phyloP scores from a whole-genome alignment of 2,113 vertebrate species.

The Strix aluco region DNA sequence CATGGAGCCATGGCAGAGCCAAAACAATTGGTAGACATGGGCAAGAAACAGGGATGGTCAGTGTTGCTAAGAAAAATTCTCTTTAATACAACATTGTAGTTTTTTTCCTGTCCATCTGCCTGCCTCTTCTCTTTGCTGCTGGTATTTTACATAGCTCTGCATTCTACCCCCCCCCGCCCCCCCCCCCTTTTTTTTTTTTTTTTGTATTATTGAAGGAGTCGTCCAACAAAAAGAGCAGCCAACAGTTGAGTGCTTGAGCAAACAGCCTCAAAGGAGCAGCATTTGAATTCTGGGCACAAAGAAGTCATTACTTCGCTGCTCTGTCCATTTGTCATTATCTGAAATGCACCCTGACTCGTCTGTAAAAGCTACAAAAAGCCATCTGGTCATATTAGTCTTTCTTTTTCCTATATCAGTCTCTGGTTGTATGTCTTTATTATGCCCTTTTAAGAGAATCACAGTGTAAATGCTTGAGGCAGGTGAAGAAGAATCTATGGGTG shows the following conservation, averaged over 20 bases:
- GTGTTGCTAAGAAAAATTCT: not conserved
- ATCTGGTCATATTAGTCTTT: not conserved
- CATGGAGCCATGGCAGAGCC: fast-evolving
- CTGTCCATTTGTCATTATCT: not conserved
- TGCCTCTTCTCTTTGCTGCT: not conserved
- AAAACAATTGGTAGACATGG: fast-evolving
- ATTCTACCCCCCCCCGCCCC: too few species aligned
- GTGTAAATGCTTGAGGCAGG: not conserved
- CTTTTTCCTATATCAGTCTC: not conserved
- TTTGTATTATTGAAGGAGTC: not conserved
- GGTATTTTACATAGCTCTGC: not conserved
- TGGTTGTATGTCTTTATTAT: not conserved
- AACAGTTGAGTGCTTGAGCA: not conserved
- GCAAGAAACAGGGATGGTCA: not conserved
- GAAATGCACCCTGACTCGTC: not conserved
- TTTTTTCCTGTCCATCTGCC: not conserved
- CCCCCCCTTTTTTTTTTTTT: too few species aligned
- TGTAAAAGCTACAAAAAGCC: slow-evolving; percentile 4
- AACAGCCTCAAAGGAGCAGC: not conserved
- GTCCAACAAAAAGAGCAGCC: not conserved
- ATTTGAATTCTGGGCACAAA: not conserved
- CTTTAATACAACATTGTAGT: not conserved
- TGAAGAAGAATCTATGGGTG: not conserved
- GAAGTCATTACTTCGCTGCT: not conserved
- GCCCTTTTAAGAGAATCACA: not conserved